A percentile compares a stretch with the other conserved stretches of the same genome.
phyloP scores from a whole-genome alignment of 2,888 invertebrate genomes.

The Ennomos quercinarius region DNA sequence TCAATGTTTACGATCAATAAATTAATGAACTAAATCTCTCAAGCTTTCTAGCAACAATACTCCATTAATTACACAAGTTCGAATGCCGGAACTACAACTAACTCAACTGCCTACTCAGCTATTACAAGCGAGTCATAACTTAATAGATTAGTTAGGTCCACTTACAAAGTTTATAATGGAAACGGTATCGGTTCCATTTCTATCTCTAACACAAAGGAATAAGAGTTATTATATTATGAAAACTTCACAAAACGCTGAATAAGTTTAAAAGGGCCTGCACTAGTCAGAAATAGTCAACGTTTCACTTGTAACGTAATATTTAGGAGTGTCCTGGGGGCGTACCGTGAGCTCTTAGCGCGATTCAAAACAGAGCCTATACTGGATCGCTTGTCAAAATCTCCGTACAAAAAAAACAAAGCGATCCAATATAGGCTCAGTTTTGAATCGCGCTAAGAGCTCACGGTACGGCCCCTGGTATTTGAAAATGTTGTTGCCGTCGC shows the following conservation, averaged over 20 bases:
- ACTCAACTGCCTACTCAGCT: constrained; percentile 32
- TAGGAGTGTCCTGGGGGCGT: too few relatives aligned
- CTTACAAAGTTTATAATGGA: constrained; percentile 15
- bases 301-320: too few relatives aligned
- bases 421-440: too few relatives aligned
- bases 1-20: constrained; percentile 11
- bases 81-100: constrained; percentile 27
- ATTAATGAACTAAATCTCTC: constrained; percentile 21
- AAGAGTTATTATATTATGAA: constrained; percentile 25
- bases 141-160: constrained; percentile 30
- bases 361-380: too few relatives aligned
- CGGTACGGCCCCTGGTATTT: too few relatives aligned
- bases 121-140: constrained; percentile 29
- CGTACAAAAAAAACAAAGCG: too few relatives aligned
- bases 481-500: too few relatives aligned
- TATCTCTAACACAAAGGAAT: background rate
- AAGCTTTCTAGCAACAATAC: constrained; percentile 24
- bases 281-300: too few relatives aligned
- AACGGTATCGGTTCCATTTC: constrained; percentile 3
- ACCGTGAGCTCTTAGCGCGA: too few relatives aligned
- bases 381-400: too few relatives aligned
- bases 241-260: background rate
- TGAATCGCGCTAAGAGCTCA: too few relatives aligned
- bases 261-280: background rate
- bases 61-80: constrained; percentile 33